Evolutionary conservation across 2,113 vertebrate species (phyloP).

Genomic region (Elgaria multicarinata): DNA sequence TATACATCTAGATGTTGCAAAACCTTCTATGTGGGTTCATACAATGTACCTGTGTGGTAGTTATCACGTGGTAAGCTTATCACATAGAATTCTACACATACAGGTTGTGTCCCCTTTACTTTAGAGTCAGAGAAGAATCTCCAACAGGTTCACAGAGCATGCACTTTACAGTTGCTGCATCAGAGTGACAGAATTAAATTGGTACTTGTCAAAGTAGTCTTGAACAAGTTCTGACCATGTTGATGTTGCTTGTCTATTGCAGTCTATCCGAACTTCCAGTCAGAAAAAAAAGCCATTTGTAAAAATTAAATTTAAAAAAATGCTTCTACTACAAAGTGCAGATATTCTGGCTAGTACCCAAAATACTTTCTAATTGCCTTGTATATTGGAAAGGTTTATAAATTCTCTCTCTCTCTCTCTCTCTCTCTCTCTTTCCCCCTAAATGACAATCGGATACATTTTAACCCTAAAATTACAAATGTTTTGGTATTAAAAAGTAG

Average conservation of each 20-base stretch:
- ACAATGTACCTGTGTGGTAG: not conserved
- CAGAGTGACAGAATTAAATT: not conserved
- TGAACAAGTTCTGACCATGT: not conserved
- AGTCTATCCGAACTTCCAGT: not conserved
- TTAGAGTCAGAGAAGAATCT: not conserved
- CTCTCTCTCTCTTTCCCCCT: not conserved
- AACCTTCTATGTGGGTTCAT: not conserved
- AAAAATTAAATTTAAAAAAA: not conserved
- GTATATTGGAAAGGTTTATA: not conserved
- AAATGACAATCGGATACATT: too few relatives aligned
- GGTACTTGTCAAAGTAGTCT: not conserved
- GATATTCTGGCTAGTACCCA: not conserved
- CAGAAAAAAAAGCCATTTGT: not conserved
- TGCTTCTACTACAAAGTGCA: not conserved
- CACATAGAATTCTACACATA: not conserved
- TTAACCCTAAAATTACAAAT: not conserved
- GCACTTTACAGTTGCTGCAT: not conserved
- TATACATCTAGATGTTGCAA: not conserved
- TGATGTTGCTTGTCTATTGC: not conserved
- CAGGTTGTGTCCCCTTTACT: not conserved
- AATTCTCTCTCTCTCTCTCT: not conserved
- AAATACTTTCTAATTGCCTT: not conserved
- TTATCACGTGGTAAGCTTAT: not conserved
- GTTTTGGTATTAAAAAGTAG: not conserved
- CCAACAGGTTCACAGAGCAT: not conserved